A percentile compares a stretch with the other conserved stretches of the same genome.
Evolutionary conservation across 2,113 vertebrate genomes (phyloP).

Genomic region (Pelobates fuscus): DNA sequence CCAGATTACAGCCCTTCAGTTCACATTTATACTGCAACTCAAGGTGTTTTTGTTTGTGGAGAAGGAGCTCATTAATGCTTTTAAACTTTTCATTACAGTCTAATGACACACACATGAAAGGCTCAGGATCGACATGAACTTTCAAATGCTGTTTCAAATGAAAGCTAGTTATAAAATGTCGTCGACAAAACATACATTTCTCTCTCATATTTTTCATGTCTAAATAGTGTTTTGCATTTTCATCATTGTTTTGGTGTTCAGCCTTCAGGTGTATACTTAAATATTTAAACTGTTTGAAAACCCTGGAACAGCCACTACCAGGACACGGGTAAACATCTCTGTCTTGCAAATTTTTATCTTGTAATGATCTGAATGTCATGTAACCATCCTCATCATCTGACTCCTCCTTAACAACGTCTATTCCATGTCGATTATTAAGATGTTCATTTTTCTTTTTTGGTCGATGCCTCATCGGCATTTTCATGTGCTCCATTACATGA

Average conservation of each 20-base stretch:
- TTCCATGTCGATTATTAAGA: constrained; percentile 55
- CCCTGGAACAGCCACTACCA: constrained; percentile 81
- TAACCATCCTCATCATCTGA: constrained; percentile 79
- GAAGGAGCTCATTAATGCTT: constrained; percentile 83
- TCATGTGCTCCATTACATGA: constrained; percentile 87
- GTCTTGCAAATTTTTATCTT: constrained; percentile 84
- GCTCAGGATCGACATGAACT: constrained; percentile 80
- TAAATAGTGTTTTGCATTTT: constrained; percentile 88
- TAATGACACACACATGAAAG: constrained; percentile 85
- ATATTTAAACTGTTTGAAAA: constrained; percentile 95
- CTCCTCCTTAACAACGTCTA: constrained; percentile 71
- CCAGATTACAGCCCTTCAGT: constrained; percentile 86
- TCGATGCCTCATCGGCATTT: constrained; percentile 73
- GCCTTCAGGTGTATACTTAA: constrained; percentile 91
- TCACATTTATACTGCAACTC: constrained; percentile 89
- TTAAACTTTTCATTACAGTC: constrained; percentile 84
- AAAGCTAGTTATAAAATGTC: constrained; percentile 88
- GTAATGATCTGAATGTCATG: constrained; percentile 85
- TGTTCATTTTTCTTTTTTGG: constrained; percentile 63
- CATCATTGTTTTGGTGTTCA: constrained; percentile 85
- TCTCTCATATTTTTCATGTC: constrained; percentile 90
- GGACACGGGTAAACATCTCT: constrained; percentile 92
- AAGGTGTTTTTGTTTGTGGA: constrained; percentile 89
- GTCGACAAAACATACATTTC: constrained; percentile 89
- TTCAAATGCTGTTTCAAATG: constrained; percentile 86